Base-by-base conservation (phyloP, 2,888 invertebrate genomes). In the Cataglyphis rosenhaueri region DNA sequence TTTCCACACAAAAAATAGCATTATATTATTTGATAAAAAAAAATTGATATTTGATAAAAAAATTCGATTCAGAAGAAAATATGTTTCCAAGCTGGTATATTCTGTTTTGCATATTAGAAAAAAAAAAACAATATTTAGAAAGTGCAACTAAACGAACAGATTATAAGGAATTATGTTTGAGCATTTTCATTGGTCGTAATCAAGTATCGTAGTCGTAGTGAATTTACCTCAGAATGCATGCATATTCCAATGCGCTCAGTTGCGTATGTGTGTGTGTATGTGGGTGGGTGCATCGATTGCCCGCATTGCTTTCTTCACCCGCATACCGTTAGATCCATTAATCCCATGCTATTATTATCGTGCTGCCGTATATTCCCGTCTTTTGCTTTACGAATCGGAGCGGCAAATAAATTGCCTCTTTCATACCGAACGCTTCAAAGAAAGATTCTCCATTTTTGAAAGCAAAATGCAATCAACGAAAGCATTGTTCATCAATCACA, bases 291-390 rank as follows among this genome's bases (percentile, higher is more conserved):
- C 84, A 84, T 84, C 79, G 84, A 81, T 85, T 73, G 52, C 84
- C 84, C 84, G 84, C 84, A 73, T 84, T 71, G 66, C 71, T 85
- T 79, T 79, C 75, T 25, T 62, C 57, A 59, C 84, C 84, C 84
- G 84, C 84, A 84, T 84, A 71, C 65, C 75, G 64, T 75, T 84
- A 68, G 21, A 25, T 61, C 18, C n/a, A 68, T 62, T 55, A 64
- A 32, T 12, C 21, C 10, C n/a, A 29, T 18, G 35, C 44, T 73
- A 73, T 79, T 79, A 59, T 74, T 59, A 59, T 18, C 59, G 15
- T 12, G n/a, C 12, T 25, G 5, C 15, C n/a, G 38, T 29, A 52
- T 25, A 52, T 52, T 52, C 48, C 18, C 75, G 52, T 70, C 59
- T 75, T 35, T 35, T 21, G 32, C 29, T 78, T 32, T 41, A 38